Conservation (phyloP, 2,797 vertebrate species). For the Enteromius argenteus region DNA sequence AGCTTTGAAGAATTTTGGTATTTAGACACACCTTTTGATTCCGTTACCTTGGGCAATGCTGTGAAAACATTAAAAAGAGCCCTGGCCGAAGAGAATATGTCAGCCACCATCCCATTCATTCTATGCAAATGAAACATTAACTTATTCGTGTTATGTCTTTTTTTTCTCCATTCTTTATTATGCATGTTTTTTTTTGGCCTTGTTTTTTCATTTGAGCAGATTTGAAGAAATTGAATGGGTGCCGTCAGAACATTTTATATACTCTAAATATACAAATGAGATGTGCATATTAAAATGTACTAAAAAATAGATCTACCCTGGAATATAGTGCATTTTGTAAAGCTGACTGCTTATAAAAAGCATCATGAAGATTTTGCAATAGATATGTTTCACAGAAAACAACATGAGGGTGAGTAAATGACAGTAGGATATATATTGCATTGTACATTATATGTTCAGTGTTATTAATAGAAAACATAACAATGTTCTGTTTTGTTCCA, state of each 20-base stretch:
- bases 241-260: neutral
- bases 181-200: neutral
- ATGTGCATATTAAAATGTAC: neutral
- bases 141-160: neutral
- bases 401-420: neutral
- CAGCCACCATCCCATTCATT: constrained; percentile 16
- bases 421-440: neutral
- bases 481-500: neutral
- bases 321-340: neutral
- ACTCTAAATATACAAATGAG: neutral
- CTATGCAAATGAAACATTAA: constrained; percentile 23
- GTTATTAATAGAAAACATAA: neutral
- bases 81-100: constrained; percentile 1
- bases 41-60: constrained; percentile 59
- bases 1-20: constrained; percentile 64
- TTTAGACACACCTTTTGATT: constrained; percentile 72
- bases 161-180: neutral
- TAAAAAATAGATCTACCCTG: neutral
- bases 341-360: neutral
- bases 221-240: too few species aligned
- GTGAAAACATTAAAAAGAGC: constrained; percentile 45
- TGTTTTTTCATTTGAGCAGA: too few species aligned
- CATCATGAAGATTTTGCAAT: neutral
- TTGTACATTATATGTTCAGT: neutral
- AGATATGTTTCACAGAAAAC: neutral